These are phyloP conservation scores for Lutra lutra DNA, from an alignment of 2,797 vertebrate genomes.

Conservation along the genomic window DNA sequence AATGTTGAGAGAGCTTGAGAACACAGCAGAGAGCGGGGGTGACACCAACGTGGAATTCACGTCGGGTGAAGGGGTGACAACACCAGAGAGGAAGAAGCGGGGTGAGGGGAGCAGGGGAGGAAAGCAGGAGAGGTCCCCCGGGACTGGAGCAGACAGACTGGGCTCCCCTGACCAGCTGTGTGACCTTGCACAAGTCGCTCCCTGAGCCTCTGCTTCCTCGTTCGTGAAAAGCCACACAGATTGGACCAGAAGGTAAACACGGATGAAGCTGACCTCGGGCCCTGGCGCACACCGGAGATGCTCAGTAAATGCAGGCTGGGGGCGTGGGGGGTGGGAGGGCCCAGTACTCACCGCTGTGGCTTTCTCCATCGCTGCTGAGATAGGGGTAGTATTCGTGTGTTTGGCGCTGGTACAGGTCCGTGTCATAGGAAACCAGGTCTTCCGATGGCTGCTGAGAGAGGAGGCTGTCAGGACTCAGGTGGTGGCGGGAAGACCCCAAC, in stretches of 20 bases:
- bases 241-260: background rate
- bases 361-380: constrained; percentile 93
- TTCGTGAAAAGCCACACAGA: background rate
- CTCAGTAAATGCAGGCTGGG: background rate
- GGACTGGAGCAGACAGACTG: background rate
- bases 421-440: constrained; percentile 94
- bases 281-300: background rate
- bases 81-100: background rate
- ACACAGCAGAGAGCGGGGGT: background rate
- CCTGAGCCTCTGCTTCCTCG: background rate
- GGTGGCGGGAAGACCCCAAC: too few relatives aligned
- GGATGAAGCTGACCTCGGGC: accelerated
- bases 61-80: too few relatives aligned
- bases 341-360: constrained; percentile 91
- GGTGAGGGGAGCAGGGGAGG: accelerated
- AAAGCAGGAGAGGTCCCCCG: too few relatives aligned
- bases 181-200: background rate
- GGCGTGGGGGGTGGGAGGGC: background rate
- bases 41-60: accelerated
- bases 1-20: background rate
- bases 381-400: constrained; percentile 96
- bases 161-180: background rate
- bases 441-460: constrained; percentile 91
- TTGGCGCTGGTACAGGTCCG: constrained; percentile 93
- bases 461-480: constrained; percentile 68